Percentiles rank a stretch among this genome's conserved stretches.
Conservation (phyloP, 2,113 vertebrate species). For the Galbula dea region DNA sequence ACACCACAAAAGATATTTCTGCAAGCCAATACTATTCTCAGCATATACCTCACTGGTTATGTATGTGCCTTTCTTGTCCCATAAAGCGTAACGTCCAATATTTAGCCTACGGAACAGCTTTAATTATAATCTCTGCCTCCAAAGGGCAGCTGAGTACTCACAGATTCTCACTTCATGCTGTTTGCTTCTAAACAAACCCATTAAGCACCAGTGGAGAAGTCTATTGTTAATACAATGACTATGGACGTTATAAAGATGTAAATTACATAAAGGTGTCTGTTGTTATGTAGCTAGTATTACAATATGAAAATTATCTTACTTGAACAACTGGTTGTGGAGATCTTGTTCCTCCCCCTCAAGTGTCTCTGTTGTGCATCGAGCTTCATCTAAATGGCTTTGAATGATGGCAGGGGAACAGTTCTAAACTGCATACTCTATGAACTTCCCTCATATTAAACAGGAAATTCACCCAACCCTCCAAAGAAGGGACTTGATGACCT, state of each 20-base stretch:
- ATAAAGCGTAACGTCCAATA: background rate
- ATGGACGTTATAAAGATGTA: background rate
- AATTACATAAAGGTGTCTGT: background rate
- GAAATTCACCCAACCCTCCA: background rate
- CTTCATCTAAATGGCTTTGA: background rate
- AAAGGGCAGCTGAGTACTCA: background rate
- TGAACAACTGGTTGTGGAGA: background rate
- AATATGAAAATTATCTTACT: background rate
- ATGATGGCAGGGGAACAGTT: background rate
- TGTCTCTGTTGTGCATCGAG: background rate
- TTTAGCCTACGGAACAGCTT: background rate
- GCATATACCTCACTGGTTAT: background rate
- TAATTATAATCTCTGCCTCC: background rate
- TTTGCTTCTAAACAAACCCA: background rate
- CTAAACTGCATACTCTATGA: background rate
- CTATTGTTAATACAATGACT: background rate
- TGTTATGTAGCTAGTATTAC: background rate
- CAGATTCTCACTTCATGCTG: background rate
- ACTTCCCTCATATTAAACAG: background rate
- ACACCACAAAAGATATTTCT: background rate
- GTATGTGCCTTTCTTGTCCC: background rate
- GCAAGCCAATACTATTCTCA: background rate
- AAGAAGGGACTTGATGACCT: background rate
- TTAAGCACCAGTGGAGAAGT: background rate
- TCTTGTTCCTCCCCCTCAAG: background rate